phyloP scores from a whole-genome alignment of 1,140 invertebrate species.

The Choristoneura fumiferana region DNA sequence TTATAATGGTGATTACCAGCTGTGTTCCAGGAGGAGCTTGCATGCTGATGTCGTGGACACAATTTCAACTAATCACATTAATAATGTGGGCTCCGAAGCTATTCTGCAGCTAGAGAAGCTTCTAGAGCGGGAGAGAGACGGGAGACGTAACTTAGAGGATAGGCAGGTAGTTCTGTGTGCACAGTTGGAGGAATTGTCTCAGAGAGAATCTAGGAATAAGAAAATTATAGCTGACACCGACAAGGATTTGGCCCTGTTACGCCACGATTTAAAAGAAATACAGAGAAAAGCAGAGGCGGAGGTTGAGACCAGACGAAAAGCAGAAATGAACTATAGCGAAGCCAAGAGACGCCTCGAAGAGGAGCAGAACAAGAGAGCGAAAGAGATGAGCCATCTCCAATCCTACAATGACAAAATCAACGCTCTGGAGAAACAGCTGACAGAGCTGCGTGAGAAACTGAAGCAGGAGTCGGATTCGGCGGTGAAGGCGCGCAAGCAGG shows the following conservation, averaged over 20 bases:
- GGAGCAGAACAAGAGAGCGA: slow-evolving; percentile 89
- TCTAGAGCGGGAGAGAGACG: slow-evolving; percentile 84
- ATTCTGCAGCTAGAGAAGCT: slow-evolving; percentile 85
- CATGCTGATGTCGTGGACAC: slow-evolving; percentile 79
- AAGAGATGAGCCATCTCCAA: slow-evolving; percentile 90
- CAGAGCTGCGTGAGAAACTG: slow-evolving; percentile 93
- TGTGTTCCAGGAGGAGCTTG: slow-evolving; percentile 66
- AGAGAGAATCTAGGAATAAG: slow-evolving; percentile 86
- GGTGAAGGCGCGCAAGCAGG: slow-evolving; percentile 91
- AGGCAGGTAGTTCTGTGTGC: slow-evolving; percentile 84
- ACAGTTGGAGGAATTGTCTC: slow-evolving; percentile 86
- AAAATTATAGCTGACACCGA: slow-evolving; percentile 90
- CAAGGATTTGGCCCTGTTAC: slow-evolving; percentile 89
- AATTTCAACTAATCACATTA: slow-evolving; percentile 81
- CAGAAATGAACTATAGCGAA: slow-evolving; percentile 88
- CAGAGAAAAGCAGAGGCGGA: slow-evolving; percentile 94
- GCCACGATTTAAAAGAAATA: slow-evolving; percentile 94
- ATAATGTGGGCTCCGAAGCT: slow-evolving; percentile 75
- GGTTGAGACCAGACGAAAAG: slow-evolving; percentile 88
- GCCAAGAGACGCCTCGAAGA: slow-evolving; percentile 92
- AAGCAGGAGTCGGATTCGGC: slow-evolving; percentile 91
- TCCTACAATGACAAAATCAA: slow-evolving; percentile 91
- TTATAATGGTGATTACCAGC: slow-evolving; percentile 94
- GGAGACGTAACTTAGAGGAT: slow-evolving; percentile 85
- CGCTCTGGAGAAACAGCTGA: slow-evolving; percentile 90